Evolutionary conservation across 2,888 invertebrate genomes (phyloP).

Genomic region (Theretra japonica): DNA sequence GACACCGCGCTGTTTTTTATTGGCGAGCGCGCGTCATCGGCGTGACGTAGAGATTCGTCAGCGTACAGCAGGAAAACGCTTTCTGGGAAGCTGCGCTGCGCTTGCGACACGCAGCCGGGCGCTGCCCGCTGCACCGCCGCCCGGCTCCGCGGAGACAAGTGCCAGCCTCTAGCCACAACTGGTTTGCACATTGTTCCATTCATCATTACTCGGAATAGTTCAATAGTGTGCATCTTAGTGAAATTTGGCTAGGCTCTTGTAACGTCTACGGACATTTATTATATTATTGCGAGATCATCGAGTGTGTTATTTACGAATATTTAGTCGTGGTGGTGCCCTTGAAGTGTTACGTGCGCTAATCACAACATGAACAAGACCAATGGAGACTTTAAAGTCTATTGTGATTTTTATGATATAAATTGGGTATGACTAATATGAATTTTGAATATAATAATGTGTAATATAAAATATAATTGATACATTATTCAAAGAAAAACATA

Average conservation of each 20-base stretch:
- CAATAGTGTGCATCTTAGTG: slow-evolving; percentile 27
- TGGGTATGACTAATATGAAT: too few species aligned
- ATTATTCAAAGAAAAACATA: neutral
- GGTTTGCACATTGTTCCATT: slow-evolving; percentile 16
- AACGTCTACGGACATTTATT: neutral
- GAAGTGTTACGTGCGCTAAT: too few species aligned
- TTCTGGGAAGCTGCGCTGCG: slow-evolving; percentile 66
- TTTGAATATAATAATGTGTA: neutral
- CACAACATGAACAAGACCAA: too few species aligned
- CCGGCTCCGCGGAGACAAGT: neutral
- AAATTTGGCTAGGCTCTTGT: neutral
- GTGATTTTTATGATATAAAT: too few species aligned
- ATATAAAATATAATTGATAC: neutral
- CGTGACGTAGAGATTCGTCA: slow-evolving; percentile 77
- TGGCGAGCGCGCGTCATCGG: slow-evolving; percentile 65
- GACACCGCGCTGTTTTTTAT: slow-evolving; percentile 65
- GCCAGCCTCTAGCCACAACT: neutral
- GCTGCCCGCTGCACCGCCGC: slow-evolving; percentile 19
- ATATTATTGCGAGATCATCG: neutral
- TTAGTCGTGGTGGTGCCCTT: neutral
- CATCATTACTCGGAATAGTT: neutral
- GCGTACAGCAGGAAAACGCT: slow-evolving; percentile 79
- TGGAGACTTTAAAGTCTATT: too few species aligned
- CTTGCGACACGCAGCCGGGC: slow-evolving; percentile 12
- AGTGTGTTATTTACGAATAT: neutral